phyloP scores from a whole-genome alignment of 1,140 invertebrate species.

The Bombus waltoni region DNA sequence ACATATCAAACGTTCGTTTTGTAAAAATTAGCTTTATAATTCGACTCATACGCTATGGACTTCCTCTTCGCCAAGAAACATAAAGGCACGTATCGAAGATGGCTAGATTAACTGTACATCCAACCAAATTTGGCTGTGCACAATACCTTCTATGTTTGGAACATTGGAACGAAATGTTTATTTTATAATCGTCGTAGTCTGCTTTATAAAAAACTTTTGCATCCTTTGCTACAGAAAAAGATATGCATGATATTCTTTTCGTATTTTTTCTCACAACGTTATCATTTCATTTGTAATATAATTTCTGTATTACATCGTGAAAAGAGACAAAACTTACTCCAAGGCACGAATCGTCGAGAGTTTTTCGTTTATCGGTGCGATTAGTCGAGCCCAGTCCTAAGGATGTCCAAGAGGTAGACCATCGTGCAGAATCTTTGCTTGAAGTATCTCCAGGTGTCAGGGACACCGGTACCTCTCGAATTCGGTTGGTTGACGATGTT shows the following conservation, averaged over 20 bases:
- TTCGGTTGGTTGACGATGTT: conserved; percentile 68
- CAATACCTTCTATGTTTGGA: conserved; percentile 15
- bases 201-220: background rate
- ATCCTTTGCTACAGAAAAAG: background rate
- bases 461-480: conserved; percentile 76
- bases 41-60: conserved; percentile 29
- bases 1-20: background rate
- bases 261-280: background rate
- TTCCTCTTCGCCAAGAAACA: conserved; percentile 23
- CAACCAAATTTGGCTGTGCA: conserved; percentile 28
- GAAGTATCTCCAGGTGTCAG: conserved; percentile 76
- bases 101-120: conserved; percentile 24
- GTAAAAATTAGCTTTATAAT: conserved; percentile 16
- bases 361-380: conserved; percentile 83
- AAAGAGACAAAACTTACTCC: conserved; percentile 82
- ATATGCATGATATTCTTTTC: background rate
- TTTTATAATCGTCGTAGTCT: background rate
- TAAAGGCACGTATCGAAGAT: conserved; percentile 19
- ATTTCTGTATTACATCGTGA: background rate
- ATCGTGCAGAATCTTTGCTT: conserved; percentile 77
- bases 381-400: conserved; percentile 79
- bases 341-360: conserved; percentile 87
- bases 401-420: conserved; percentile 83
- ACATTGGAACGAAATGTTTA: conserved; percentile 23
- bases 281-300: background rate